Evolutionary conservation across 1,140 invertebrate genomes (phyloP).

Genomic region (Drosophila rhopaloa): DNA sequence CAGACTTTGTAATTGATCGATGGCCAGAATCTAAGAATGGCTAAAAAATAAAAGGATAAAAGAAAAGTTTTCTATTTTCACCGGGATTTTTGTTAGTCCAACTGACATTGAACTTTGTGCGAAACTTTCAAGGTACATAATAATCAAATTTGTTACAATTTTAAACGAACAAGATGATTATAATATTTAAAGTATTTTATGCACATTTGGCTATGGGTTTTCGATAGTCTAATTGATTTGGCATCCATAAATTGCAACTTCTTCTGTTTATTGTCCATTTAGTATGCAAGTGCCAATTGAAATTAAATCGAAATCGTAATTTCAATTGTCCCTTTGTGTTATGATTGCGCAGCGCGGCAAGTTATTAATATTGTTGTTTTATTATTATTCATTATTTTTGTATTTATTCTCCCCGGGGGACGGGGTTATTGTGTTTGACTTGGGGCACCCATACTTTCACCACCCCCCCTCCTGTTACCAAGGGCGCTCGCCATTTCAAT

Average conservation of each 20-base stretch:
- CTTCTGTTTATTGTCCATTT: slow-evolving; percentile 9
- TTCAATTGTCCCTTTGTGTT: slow-evolving; percentile 33
- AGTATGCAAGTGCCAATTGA: slow-evolving; percentile 8
- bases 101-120: slow-evolving; percentile 3
- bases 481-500: slow-evolving; percentile 60
- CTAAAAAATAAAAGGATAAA: not conserved
- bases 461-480: not conserved
- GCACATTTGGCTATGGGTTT: too few relatives aligned
- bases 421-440: slow-evolving; percentile 15
- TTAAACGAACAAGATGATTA: too few relatives aligned
- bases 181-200: not conserved
- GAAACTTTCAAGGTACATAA: not conserved
- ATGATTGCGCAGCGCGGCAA: slow-evolving; percentile 32
- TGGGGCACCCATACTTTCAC: not conserved
- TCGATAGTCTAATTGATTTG: not conserved
- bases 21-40: slow-evolving; percentile 8
- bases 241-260: not conserved
- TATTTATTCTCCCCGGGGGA: slow-evolving; percentile 15
- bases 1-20: slow-evolving; percentile 33
- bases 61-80: slow-evolving; percentile 4
- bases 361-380: slow-evolving; percentile 59
- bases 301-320: slow-evolving; percentile 25
- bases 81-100: not conserved
- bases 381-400: slow-evolving; percentile 27
- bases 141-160: too few relatives aligned